These are phyloP conservation scores for Gnathonemus longibarbis DNA, from an alignment of 2,113 vertebrate species.

Conservation along the genomic window DNA sequence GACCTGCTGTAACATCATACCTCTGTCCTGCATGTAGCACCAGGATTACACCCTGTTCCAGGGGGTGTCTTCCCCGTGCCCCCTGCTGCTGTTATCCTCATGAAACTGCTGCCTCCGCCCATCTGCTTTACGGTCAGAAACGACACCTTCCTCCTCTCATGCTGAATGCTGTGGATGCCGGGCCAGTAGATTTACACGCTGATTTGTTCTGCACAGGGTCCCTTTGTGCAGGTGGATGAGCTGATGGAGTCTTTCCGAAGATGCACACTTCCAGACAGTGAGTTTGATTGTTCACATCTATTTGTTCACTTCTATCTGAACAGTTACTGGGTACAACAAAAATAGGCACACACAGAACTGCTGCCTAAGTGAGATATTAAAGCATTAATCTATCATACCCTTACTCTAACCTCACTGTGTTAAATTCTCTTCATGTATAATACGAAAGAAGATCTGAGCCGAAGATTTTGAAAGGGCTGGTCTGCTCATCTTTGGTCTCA, in stretches of 20 bases:
- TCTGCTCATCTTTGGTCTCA: not conserved
- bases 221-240: slow-evolving; percentile 98
- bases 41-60: slow-evolving; percentile 90
- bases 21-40: slow-evolving; percentile 59
- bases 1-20: not conserved
- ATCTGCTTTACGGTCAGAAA: slow-evolving; percentile 84
- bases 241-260: slow-evolving; percentile 91
- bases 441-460: not conserved
- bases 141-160: not conserved
- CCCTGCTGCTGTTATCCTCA: slow-evolving; percentile 86
- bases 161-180: not conserved
- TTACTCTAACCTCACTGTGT: not conserved
- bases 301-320: too few species aligned
- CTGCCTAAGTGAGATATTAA: not conserved
- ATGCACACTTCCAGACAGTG: slow-evolving; percentile 94
- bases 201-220: slow-evolving; percentile 65
- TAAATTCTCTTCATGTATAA: not conserved
- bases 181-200: not conserved
- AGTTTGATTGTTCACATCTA: slow-evolving; percentile 47
- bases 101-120: slow-evolving; percentile 95
- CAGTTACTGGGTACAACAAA: not conserved
- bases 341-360: not conserved
- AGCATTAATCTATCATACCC: not conserved
- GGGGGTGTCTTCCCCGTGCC: slow-evolving; percentile 96
- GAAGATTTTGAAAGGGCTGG: not conserved